Evolutionary conservation across 2,888 invertebrate genomes (phyloP).

Genomic region (Phortica magna): DNA sequence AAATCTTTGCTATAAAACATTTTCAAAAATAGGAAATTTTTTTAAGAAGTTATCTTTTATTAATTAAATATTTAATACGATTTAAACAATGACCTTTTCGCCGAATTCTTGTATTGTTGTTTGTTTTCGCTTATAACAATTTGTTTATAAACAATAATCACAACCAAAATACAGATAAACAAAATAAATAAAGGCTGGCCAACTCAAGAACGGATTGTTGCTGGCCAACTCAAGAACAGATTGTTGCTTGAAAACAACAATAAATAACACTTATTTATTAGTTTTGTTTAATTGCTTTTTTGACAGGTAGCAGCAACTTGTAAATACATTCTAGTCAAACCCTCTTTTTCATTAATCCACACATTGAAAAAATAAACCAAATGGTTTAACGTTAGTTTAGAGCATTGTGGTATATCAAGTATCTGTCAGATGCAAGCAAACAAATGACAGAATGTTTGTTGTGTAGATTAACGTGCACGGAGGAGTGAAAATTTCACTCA

Average conservation of each 20-base stretch:
- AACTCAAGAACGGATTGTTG: background rate
- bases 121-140: conserved; percentile 29
- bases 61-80: no score
- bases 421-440: background rate
- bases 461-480: background rate
- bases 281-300: background rate
- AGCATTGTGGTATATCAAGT: background rate
- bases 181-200: background rate
- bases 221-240: background rate
- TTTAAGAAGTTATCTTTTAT: no score
- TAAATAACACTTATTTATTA: no score
- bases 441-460: background rate
- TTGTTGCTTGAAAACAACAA: no score
- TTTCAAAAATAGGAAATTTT: background rate
- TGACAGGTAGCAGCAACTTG: background rate
- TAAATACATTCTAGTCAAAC: background rate
- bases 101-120: no score
- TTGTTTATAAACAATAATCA: conserved; percentile 37
- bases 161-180: background rate
- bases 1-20: background rate
- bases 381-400: background rate
- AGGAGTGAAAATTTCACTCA: background rate
- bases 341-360: background rate
- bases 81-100: no score
- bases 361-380: conserved; percentile 22